Percentiles rank a stretch among this genome's conserved stretches.
phyloP scores from a whole-genome alignment of 2,888 invertebrate genomes.

The Lepidocyrtoides sp. region DNA sequence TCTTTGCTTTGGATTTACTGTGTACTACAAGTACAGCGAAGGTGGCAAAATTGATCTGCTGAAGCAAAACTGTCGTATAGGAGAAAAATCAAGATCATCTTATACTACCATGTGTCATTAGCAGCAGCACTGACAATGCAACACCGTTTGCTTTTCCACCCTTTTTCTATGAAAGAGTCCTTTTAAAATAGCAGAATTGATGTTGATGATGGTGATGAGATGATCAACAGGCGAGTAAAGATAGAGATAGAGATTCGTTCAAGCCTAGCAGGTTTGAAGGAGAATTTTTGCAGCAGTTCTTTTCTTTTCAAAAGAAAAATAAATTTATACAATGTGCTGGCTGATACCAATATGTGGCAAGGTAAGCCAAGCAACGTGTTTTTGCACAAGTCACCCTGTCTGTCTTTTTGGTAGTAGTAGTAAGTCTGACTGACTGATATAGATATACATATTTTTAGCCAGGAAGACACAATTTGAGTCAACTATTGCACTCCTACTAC shows the following conservation, averaged over 20 bases:
- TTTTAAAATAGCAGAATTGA: not conserved
- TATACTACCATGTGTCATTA: not conserved
- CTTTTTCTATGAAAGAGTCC: not conserved
- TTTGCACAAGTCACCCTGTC: slow-evolving; percentile 4
- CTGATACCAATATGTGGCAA: no score
- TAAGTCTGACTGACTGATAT: no score
- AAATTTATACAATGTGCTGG: no score
- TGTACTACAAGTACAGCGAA: not conserved
- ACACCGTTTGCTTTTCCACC: slow-evolving; percentile 2
- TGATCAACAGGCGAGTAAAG: slow-evolving; percentile 45
- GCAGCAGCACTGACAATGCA: not conserved
- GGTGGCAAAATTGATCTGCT: not conserved
- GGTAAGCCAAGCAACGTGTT: not conserved
- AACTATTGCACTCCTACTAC: not conserved
- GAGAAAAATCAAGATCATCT: slow-evolving; percentile 54
- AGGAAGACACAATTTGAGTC: not conserved
- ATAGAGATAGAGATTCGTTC: slow-evolving; percentile 45
- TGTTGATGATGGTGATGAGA: not conserved
- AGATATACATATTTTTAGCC: not conserved
- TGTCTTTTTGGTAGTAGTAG: not conserved
- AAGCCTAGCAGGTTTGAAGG: slow-evolving; percentile 60
- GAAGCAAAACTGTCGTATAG: not conserved
- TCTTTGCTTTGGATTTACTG: not conserved
- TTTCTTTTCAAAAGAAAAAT: not conserved
- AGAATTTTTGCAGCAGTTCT: slow-evolving; percentile 43